Base-by-base conservation (phyloP, 1,140 invertebrate genomes). In the Paraescarpia echinospica region DNA sequence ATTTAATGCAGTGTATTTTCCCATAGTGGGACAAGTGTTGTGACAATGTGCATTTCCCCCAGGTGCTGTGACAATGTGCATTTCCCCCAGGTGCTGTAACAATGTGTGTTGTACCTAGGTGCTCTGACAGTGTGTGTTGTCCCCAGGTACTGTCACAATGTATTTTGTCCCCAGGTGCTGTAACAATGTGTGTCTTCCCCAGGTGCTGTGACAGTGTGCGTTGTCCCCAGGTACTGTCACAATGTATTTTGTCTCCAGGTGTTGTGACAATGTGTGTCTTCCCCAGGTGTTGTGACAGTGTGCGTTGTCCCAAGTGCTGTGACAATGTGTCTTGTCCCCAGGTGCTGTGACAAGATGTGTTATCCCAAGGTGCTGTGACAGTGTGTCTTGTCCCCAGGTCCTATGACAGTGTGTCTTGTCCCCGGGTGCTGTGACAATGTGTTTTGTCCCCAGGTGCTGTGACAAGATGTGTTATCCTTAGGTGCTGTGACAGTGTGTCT, bases 311-410 rank as follows among this genome's bases (percentile, higher is more conserved):
- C 18, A 22, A 27, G 14, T 77, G 59, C 1, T 77, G 22, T 41
- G 41, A 41, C 95, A 27, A 92, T 94, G 41, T 41, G 41, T 41
- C 4, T 6, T 41, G 41, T 41, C 4, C 93, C 18, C 93, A 95
- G 95, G 95, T 93, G 94, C 95, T 93, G 94, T 95, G 9, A 95
- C 95, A 27, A 92, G 93, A 0, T 95, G 95, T 93, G 94, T 95
- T 33, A 12, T 41, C 41, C 41, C 12, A 4, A 41, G 41, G 41
- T 41, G 41, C 12, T 41, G 41, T 77, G 59, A 77, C 59, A 77
- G 22, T 77, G 59, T 77, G 59, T 77, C 5, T 14, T 77, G 12
- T 77, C 5, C 12, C 41, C 41, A 31, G 22, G 5, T 18, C 5
- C 22, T 22, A 18, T 77, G 59, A 77, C 59, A 77, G 22, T 77